These are phyloP conservation scores for Sphaerophoria rueppellii DNA, from an alignment of 2,888 invertebrate genomes.

Conservation along the genomic window DNA sequence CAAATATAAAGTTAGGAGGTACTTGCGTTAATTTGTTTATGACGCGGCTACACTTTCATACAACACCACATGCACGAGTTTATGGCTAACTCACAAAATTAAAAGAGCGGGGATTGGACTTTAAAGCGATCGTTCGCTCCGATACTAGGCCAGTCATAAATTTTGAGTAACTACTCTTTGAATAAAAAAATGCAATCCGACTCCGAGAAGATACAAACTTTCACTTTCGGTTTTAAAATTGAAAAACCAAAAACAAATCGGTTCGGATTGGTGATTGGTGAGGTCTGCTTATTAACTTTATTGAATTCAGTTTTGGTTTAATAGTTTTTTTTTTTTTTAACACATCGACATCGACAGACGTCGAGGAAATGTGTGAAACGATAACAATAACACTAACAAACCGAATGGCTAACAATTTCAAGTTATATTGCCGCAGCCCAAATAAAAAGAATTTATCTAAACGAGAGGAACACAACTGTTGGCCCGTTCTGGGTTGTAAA, in stretches of 20 bases:
- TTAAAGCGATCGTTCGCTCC: slow-evolving; percentile 57
- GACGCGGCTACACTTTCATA: slow-evolving; percentile 25
- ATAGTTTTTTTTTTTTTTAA: slow-evolving; percentile 66
- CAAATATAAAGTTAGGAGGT: slow-evolving; percentile 50
- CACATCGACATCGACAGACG: slow-evolving; percentile 32
- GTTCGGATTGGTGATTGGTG: slow-evolving; percentile 13
- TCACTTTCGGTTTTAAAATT: slow-evolving; percentile 52
- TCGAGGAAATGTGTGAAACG: slow-evolving; percentile 15
- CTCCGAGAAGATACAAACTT: slow-evolving; percentile 29
- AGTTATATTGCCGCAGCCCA: slow-evolving; percentile 43
- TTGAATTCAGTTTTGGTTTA: slow-evolving; percentile 63
- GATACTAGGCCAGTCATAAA: slow-evolving; percentile 46
- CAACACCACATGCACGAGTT: slow-evolving; percentile 33
- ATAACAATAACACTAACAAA: slow-evolving; percentile 51
- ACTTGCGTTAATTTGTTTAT: slow-evolving; percentile 30
- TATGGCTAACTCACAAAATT: slow-evolving; percentile 46
- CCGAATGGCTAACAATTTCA: slow-evolving; percentile 46
- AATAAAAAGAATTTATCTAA: slow-evolving; percentile 10
- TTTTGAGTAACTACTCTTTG: slow-evolving; percentile 12
- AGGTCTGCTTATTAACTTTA: slow-evolving; percentile 65
- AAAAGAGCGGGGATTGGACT: slow-evolving; percentile 20
- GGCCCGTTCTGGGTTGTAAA: slow-evolving; percentile 25
- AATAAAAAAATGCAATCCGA: neutral
- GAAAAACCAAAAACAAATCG: neutral
- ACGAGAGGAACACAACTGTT: neutral